Percentiles rank a stretch among this genome's conserved stretches.
phyloP scores from a whole-genome alignment of 2,797 vertebrate genomes.

The Syngnathus rostellatus region DNA sequence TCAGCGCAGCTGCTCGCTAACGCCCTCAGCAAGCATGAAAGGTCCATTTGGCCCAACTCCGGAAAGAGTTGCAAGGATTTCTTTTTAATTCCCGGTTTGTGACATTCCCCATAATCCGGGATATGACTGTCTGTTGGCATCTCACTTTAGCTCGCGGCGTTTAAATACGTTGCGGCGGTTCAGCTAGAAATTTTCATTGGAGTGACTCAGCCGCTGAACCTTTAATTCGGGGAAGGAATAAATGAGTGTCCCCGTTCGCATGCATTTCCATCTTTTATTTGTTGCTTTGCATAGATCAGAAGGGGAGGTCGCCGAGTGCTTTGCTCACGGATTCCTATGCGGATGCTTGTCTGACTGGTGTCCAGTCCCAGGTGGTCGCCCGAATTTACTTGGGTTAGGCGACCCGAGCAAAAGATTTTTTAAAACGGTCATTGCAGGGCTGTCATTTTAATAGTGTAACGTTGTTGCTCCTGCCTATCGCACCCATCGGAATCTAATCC shows the following conservation, averaged over 20 bases:
- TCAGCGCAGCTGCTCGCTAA: background rate
- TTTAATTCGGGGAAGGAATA: slow-evolving; percentile 1
- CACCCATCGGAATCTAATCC: too few relatives aligned
- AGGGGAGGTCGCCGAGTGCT: background rate
- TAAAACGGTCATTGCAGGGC: too few relatives aligned
- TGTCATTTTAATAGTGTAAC: too few relatives aligned
- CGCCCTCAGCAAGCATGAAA: background rate
- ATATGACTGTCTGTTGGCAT: background rate
- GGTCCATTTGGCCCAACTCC: background rate
- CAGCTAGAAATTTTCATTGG: background rate
- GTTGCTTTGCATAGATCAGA: background rate
- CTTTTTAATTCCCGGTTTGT: slow-evolving; percentile 3
- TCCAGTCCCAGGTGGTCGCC: background rate
- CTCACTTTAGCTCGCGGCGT: background rate
- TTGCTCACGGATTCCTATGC: background rate
- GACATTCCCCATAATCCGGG: background rate
- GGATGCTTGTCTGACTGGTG: background rate
- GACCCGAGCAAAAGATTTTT: background rate
- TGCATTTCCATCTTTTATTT: background rate
- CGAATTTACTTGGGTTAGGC: background rate
- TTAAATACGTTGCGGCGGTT: background rate
- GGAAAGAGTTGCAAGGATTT: background rate
- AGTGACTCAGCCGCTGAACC: background rate
- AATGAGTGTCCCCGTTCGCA: background rate
- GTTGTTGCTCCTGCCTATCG: too few relatives aligned